These are phyloP conservation scores for Lateolabrax maculatus DNA, from an alignment of 2,797 vertebrate species.

Conservation along the genomic window DNA sequence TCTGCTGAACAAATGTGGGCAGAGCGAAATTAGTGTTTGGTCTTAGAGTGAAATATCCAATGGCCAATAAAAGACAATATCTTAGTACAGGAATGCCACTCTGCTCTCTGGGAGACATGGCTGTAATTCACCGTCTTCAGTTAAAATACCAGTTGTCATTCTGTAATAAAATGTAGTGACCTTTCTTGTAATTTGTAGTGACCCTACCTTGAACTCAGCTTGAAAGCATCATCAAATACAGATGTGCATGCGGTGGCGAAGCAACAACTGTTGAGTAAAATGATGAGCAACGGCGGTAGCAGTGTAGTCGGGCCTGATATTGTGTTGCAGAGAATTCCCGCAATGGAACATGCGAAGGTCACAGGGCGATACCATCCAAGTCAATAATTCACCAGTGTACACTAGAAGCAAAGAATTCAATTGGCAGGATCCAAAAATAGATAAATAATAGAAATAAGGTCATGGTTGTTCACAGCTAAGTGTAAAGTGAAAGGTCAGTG, in stretches of 20 bases:
- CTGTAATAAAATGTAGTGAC: constrained; percentile 56
- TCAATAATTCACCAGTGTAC: constrained; percentile 13
- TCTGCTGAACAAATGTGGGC: constrained; percentile 30
- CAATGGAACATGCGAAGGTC: background rate
- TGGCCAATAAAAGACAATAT: constrained; percentile 40
- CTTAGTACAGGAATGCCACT: constrained; percentile 23
- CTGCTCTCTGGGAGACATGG: constrained; percentile 22
- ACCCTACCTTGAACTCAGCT: constrained; percentile 67
- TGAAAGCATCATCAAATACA: constrained; percentile 70
- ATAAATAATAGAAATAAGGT: constrained; percentile 30
- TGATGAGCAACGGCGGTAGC: background rate
- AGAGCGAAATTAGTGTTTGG: constrained; percentile 33
- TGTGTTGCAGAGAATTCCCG: background rate
- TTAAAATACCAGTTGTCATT: constrained; percentile 68
- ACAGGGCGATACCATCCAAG: background rate
- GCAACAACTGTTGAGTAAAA: constrained; percentile 39
- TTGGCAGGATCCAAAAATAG: constrained; percentile 1
- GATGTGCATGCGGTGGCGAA: constrained; percentile 56
- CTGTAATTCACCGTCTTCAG: constrained; percentile 54
- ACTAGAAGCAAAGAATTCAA: constrained; percentile 1
- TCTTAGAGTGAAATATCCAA: constrained; percentile 38
- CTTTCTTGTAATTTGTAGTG: constrained; percentile 65
- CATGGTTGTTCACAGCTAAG: constrained; percentile 29
- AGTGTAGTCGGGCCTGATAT: background rate
- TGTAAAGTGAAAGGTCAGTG: constrained; percentile 52